Percentiles rank a stretch among this genome's conserved stretches.
These are phyloP conservation scores for Idaea aversata DNA, from an alignment of 2,888 invertebrate species.

Conservation along the genomic window DNA sequence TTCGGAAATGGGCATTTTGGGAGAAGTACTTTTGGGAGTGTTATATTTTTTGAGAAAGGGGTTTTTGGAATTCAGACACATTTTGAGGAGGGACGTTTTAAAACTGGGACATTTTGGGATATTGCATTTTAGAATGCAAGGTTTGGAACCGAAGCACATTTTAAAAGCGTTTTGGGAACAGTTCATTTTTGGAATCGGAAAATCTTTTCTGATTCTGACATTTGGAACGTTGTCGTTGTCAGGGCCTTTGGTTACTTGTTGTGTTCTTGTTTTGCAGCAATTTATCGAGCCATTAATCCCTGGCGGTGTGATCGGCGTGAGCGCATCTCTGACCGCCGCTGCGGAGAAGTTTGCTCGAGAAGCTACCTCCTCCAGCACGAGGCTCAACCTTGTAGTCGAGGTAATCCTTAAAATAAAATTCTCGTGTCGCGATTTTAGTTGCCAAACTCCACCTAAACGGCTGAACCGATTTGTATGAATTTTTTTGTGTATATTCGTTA, in stretches of 20 bases:
- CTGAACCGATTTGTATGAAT: too few relatives aligned
- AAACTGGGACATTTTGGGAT: too few relatives aligned
- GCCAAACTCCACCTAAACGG: too few relatives aligned
- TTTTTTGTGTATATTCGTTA: too few relatives aligned
- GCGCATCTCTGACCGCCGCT: constrained; percentile 2
- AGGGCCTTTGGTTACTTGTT: not conserved
- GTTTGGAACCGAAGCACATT: too few relatives aligned
- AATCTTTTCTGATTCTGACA: not conserved
- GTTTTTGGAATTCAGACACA: too few relatives aligned
- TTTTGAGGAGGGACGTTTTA: too few relatives aligned
- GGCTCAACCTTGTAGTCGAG: constrained; percentile 83
- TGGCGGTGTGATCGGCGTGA: constrained; percentile 44
- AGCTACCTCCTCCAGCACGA: constrained; percentile 70
- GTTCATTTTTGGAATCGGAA: not conserved
- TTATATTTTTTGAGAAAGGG: too few relatives aligned
- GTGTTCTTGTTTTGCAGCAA: constrained; percentile 54
- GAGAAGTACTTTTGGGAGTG: too few relatives aligned
- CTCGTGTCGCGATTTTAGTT: not conserved
- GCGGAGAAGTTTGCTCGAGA: constrained; percentile 52
- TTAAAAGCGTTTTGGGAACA: not conserved
- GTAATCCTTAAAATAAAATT: constrained; percentile 31
- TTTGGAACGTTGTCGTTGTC: not conserved
- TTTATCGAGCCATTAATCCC: constrained; percentile 79
- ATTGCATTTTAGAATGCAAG: too few relatives aligned
- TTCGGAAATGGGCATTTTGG: too few relatives aligned